Evolutionary conservation across 1,140 invertebrate genomes (phyloP), one percentile per base, ranked within the genome.

Genomic region (Littorina saxatilis): DNA sequence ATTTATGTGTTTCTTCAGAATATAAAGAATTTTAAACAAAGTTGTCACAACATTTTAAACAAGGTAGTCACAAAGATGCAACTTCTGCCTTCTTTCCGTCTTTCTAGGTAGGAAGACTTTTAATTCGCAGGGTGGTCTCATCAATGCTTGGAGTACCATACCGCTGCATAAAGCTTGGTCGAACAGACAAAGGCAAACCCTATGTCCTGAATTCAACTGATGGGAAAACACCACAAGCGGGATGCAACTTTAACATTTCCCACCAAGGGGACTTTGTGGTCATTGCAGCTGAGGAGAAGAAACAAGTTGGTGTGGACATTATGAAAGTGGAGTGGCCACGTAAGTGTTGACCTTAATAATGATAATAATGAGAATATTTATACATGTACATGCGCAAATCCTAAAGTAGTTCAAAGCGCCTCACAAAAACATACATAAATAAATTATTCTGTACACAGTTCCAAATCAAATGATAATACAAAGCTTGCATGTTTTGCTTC

Each of bases 261-360:
- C 98, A 99, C 93, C 96, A 98, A 87, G 98, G 97, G 20, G 94
- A 95, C 85, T 97, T 94, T 91, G 95, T 95, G 35, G 96, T 98
- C 15, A 92, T 98, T 61, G 97, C 96, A 27, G 96, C 96, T 7
- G 95, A 93, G 39, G 32, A 52, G 1, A 75, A 85, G 27, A 61
- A 78, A 32, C 84, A 94, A 84, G 86, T 94, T 66, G 94, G 92
- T 4, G 88, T 94, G 52, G 93, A 94, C 87, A 90, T 94, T 0
- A 94, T 94, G 94, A 92, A 93, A 87, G 88, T 94, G 88, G 92
- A 91, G 82, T 82, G 87, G 72, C 88, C 89, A 82, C 84, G 90
- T 91, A 86, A 85, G 86, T 86, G 75, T 63, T 83, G 32, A 13
- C 4, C 55, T 47, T 47, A 5, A 47, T 47, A 47, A 47, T 47